Percentiles rank a stretch among this genome's conserved stretches.
Conservation (phyloP, 1,140 invertebrate genomes). For the silkworm (Bombyx mori) region DNA sequence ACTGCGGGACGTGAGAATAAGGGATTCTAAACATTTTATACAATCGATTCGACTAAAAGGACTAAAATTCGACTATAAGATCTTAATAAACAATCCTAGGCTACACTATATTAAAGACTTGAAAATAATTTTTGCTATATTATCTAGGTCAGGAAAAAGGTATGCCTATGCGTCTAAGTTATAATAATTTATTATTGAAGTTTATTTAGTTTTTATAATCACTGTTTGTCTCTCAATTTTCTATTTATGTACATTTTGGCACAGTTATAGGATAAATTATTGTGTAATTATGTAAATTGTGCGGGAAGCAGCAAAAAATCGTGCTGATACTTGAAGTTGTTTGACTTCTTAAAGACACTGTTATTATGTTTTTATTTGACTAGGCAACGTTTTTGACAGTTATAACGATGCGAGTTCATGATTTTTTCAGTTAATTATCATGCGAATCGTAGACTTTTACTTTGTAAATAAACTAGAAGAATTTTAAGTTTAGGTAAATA, state of each 20-base stretch:
- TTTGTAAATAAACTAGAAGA: too few relatives aligned
- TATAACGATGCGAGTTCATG: too few relatives aligned
- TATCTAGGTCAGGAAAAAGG: neutral
- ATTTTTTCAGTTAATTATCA: too few relatives aligned
- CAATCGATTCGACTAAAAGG: constrained; percentile 35
- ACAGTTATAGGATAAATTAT: constrained; percentile 52
- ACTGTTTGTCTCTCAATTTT: constrained; percentile 1
- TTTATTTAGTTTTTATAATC: too few relatives aligned
- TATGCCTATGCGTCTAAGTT: constrained; percentile 1
- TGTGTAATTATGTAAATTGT: too few relatives aligned
- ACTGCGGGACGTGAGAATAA: constrained; percentile 65
- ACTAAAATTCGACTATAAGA: constrained; percentile 24
- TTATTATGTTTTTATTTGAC: too few relatives aligned
- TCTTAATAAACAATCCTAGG: constrained; percentile 8
- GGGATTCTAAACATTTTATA: constrained; percentile 55
- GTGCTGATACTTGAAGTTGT: too few relatives aligned
- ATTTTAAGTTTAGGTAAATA: too few relatives aligned
- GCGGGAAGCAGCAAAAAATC: too few relatives aligned
- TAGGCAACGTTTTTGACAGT: too few relatives aligned
- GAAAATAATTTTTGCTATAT: constrained; percentile 1
- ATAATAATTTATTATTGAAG: constrained; percentile 10
- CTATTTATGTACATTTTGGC: constrained; percentile 43
- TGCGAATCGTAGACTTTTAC: too few relatives aligned
- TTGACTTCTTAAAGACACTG: too few relatives aligned
- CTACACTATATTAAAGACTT: constrained; percentile 1